Conservation (phyloP, 2,113 vertebrate genomes). For the Parotia lawesii region DNA sequence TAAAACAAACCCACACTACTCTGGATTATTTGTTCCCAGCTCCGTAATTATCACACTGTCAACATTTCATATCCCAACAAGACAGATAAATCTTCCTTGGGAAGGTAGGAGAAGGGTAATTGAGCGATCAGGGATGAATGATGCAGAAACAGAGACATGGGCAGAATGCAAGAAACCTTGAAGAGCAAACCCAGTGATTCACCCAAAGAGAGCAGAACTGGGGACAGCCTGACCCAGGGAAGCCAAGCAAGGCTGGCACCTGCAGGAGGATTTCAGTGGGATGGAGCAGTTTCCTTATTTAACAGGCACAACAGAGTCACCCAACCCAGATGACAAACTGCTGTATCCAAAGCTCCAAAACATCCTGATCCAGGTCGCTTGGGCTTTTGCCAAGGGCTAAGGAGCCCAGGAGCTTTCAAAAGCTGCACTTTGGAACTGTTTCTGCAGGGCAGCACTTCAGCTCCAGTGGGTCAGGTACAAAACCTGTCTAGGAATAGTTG, state of each 20-base stretch:
- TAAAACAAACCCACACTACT: neutral
- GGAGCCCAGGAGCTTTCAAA: neutral
- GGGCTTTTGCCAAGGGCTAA: neutral
- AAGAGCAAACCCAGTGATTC: neutral
- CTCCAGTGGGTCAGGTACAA: neutral
- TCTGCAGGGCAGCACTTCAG: neutral
- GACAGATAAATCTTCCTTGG: conserved; percentile 33
- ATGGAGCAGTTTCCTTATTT: neutral
- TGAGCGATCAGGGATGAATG: conserved; percentile 43
- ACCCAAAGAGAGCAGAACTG: neutral
- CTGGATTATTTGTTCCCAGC: conserved; percentile 24
- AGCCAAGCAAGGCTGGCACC: neutral
- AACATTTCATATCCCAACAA: neutral
- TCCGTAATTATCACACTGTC: neutral
- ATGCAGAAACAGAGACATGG: neutral
- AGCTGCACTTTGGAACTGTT: neutral
- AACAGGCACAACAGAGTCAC: neutral
- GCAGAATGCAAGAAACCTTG: conserved; percentile 20
- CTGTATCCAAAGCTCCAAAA: neutral
- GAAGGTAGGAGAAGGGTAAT: conserved; percentile 27
- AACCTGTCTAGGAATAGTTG: accelerated
- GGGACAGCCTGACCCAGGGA: neutral
- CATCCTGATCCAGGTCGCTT: neutral
- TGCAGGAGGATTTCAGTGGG: neutral
- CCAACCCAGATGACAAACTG: neutral